A percentile compares a stretch with the other conserved stretches of the same genome.
Evolutionary conservation across 2,797 vertebrate species (phyloP).

Genomic region (Antennarius maculatus): DNA sequence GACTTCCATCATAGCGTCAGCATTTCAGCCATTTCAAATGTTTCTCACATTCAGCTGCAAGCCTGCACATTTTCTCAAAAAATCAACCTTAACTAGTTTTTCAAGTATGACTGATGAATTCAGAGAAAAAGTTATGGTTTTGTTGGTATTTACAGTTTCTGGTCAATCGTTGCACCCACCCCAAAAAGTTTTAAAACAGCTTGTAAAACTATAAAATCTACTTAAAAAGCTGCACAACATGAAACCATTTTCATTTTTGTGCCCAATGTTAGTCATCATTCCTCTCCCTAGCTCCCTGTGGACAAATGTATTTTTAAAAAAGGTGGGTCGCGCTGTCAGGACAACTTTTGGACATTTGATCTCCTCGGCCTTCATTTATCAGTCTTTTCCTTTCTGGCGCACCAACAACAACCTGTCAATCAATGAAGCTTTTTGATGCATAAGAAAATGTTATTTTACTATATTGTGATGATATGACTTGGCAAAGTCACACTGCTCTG

Average conservation of each 20-base stretch:
- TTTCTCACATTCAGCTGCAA: neutral
- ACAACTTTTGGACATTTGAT: neutral
- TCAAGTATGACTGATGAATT: neutral
- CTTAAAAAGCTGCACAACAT: neutral
- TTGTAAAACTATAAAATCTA: neutral
- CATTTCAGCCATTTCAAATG: neutral
- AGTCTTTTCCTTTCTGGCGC: neutral
- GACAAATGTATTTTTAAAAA: neutral
- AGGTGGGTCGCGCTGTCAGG: neutral
- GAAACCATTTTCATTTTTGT: neutral
- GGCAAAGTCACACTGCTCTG: neutral
- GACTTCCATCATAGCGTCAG: too few species aligned
- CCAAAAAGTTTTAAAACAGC: constrained; percentile 8
- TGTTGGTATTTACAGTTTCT: constrained; percentile 6
- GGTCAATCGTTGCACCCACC: neutral
- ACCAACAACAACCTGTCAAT: neutral
- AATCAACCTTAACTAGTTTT: neutral
- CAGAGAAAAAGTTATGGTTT: neutral
- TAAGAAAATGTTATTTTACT: neutral
- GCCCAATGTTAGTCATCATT: neutral
- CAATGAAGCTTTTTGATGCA: neutral
- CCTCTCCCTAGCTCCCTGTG: neutral
- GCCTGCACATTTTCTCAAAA: neutral
- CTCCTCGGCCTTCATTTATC: neutral
- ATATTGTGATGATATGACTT: neutral